phyloP scores from a whole-genome alignment of 1,140 invertebrate species.

The Vanessa tameamea region DNA sequence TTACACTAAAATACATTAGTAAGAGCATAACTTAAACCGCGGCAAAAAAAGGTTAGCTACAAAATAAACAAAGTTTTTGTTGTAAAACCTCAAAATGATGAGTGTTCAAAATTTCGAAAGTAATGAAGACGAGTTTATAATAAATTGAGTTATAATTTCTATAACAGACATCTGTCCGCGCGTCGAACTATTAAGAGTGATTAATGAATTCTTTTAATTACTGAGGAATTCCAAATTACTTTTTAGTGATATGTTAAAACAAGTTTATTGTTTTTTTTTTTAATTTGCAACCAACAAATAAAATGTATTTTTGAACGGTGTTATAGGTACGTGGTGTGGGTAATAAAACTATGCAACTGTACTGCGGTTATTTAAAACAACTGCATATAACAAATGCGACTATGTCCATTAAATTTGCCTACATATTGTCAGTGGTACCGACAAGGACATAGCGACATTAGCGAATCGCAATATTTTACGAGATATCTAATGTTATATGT shows the following conservation, averaged over 20 bases:
- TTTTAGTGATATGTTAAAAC: constrained; percentile 1
- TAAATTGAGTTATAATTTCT: constrained; percentile 41
- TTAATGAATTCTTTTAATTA: constrained; percentile 26
- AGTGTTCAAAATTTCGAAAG: background rate
- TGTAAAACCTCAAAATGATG: background rate
- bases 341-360: too few relatives aligned
- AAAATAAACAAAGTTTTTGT: background rate
- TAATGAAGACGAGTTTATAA: constrained; percentile 18
- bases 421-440: too few relatives aligned
- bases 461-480: too few relatives aligned
- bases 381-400: too few relatives aligned
- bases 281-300: background rate
- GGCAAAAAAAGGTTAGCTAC: background rate
- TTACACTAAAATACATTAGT: too few relatives aligned
- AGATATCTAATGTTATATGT: too few relatives aligned
- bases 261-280: background rate
- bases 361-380: too few relatives aligned
- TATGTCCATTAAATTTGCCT: too few relatives aligned
- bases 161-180: constrained; percentile 36
- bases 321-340: too few relatives aligned
- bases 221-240: background rate
- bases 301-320: too few relatives aligned
- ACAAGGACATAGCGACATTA: too few relatives aligned
- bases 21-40: too few relatives aligned
- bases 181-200: constrained; percentile 26